Conservation (phyloP, 1,140 invertebrate species). For the Papilio aristodemus region DNA sequence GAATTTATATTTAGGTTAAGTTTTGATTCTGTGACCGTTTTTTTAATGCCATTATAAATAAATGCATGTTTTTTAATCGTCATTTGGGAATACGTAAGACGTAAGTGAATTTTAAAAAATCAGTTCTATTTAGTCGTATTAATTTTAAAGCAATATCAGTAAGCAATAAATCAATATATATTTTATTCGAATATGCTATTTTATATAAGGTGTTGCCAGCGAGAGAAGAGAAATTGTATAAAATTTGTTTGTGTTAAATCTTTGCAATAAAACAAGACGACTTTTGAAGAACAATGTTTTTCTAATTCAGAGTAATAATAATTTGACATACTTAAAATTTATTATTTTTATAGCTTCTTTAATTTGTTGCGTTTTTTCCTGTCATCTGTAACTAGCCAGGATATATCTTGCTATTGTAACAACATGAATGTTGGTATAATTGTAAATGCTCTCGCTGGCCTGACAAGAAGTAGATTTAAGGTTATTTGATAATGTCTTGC, state of each 20-base stretch:
- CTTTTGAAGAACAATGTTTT: no score
- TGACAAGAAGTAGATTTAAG: conserved; percentile 17
- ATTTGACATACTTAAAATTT: no score
- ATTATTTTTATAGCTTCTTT: no score
- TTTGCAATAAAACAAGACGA: no score
- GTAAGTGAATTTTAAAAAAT: background rate
- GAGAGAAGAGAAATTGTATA: background rate
- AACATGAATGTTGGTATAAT: background rate
- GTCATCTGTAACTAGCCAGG: no score
- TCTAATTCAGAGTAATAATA: no score
- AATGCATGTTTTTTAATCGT: background rate
- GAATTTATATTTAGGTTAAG: conserved; percentile 31
- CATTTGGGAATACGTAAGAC: background rate
- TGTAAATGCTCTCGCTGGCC: background rate
- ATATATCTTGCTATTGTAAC: no score
- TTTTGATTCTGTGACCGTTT: conserved; percentile 2
- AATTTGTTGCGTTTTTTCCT: background rate
- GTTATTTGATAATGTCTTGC: conserved; percentile 40
- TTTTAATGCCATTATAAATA: conserved; percentile 8
- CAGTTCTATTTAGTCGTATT: background rate
- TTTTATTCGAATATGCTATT: background rate
- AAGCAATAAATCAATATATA: conserved; percentile 4
- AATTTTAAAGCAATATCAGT: background rate
- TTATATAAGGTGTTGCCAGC: conserved; percentile 2
- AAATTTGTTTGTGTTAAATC: background rate